Evolutionary conservation across 2,797 vertebrate genomes (phyloP).

Genomic region (Xyrichtys novacula): DNA sequence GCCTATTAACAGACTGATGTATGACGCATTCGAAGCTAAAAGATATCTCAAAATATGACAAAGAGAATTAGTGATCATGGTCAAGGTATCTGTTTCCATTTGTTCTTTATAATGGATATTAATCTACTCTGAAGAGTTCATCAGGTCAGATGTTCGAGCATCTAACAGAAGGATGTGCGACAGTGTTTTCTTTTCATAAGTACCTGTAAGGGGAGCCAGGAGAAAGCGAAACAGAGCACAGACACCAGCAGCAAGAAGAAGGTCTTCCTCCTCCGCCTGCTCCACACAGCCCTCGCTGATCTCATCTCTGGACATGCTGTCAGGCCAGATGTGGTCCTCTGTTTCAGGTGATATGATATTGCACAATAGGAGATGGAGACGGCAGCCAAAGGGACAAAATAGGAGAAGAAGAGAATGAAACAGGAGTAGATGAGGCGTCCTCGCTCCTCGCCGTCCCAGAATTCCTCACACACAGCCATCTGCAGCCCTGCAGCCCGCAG

Average conservation of each 20-base stretch:
- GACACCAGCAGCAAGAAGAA: constrained; percentile 88
- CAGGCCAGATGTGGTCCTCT: constrained; percentile 79
- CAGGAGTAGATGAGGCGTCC: constrained; percentile 88
- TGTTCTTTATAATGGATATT: no score
- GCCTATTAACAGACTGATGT: no score
- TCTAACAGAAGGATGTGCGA: not conserved
- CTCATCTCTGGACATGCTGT: constrained; percentile 69
- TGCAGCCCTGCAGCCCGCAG: constrained; percentile 85
- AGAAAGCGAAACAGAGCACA: constrained; percentile 89
- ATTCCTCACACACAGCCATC: constrained; percentile 91
- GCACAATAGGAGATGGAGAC: constrained; percentile 90
- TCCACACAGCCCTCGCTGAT: constrained; percentile 82
- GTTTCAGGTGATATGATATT: constrained; percentile 86
- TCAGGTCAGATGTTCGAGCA: not conserved
- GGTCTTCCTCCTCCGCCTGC: constrained; percentile 87
- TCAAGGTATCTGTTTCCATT: no score
- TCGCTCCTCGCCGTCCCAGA: constrained; percentile 87
- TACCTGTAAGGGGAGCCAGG: constrained; percentile 92
- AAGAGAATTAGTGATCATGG: no score
- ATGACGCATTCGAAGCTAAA: no score
- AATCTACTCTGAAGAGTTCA: no score
- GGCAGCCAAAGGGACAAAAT: constrained; percentile 87
- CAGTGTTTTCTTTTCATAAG: not conserved
- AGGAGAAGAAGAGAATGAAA: constrained; percentile 88
- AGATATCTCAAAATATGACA: no score